Percentiles rank a stretch among this genome's conserved stretches.
Evolutionary conservation across 2,797 vertebrate genomes (phyloP).

Genomic region (Pipistrellus nathusii): DNA sequence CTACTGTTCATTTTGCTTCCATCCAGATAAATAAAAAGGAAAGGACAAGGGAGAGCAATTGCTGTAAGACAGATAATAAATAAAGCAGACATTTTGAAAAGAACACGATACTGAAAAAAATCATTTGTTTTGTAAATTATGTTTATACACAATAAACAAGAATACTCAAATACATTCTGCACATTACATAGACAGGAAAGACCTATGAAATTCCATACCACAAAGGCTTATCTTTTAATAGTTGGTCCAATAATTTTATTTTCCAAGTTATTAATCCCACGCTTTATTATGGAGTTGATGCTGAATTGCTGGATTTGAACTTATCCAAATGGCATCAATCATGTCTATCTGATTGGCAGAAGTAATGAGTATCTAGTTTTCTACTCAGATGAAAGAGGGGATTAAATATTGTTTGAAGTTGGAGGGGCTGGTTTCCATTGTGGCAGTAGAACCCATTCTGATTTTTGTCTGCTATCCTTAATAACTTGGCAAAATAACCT

Average conservation of each 20-base stretch:
- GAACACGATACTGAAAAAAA: background rate
- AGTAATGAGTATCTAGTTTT: background rate
- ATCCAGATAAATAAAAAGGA: background rate
- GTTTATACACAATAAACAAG: background rate
- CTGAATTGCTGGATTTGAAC: background rate
- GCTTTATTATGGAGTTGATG: background rate
- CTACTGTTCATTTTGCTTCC: background rate
- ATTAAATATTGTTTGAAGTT: background rate
- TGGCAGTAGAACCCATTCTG: background rate
- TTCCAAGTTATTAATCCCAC: background rate
- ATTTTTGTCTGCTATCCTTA: background rate
- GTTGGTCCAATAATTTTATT: slow-evolving; percentile 13
- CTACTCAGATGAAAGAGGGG: background rate
- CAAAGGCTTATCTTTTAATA: background rate
- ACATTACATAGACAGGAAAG: background rate
- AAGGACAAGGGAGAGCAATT: background rate
- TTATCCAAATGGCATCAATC: background rate
- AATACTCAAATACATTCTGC: background rate
- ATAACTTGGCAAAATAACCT: background rate
- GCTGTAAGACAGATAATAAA: background rate
- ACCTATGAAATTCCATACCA: background rate
- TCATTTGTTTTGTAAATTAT: background rate
- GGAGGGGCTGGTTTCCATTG: background rate
- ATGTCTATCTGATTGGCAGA: background rate
- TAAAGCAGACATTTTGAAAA: background rate